Percentiles rank a stretch among this genome's conserved stretches.
phyloP scores from a whole-genome alignment of 2,113 vertebrate species.

The Chaetorhynchus papuensis region DNA sequence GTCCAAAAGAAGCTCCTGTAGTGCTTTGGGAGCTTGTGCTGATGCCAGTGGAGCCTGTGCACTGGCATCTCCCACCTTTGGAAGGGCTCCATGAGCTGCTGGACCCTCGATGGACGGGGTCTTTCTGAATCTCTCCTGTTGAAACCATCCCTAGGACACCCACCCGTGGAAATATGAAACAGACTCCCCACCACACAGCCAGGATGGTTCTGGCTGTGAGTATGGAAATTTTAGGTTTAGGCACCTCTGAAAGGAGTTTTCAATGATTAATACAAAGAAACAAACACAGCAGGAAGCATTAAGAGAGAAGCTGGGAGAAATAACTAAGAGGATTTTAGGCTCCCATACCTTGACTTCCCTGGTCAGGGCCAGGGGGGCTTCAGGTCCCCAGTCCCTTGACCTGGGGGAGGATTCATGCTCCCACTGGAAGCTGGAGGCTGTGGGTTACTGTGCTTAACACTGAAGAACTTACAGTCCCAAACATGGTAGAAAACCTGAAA shows the following conservation, averaged over 20 bases:
- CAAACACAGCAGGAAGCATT: not conserved
- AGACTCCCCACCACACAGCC: not conserved
- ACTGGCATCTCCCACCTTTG: not conserved
- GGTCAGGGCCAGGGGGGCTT: not conserved
- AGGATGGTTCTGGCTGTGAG: not conserved
- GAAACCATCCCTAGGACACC: not conserved
- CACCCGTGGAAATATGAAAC: not conserved
- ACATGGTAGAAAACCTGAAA: not conserved
- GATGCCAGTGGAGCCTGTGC: not conserved
- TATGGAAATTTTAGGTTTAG: not conserved
- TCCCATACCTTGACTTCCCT: not conserved
- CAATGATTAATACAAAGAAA: not conserved
- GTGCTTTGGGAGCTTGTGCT: not conserved
- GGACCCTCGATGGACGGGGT: rapidly evolving
- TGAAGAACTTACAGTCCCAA: not conserved
- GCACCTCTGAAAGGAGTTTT: not conserved
- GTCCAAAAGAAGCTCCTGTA: not conserved
- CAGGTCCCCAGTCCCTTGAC: not conserved
- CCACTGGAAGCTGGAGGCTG: not conserved
- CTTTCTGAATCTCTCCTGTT: not conserved
- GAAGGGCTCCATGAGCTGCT: not conserved
- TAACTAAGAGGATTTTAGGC: not conserved
- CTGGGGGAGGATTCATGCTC: not conserved
- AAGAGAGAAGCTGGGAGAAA: not conserved
- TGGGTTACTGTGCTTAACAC: not conserved